Conservation (phyloP, 2,113 vertebrate species). For the Ptilorrhoa leucosticta region DNA sequence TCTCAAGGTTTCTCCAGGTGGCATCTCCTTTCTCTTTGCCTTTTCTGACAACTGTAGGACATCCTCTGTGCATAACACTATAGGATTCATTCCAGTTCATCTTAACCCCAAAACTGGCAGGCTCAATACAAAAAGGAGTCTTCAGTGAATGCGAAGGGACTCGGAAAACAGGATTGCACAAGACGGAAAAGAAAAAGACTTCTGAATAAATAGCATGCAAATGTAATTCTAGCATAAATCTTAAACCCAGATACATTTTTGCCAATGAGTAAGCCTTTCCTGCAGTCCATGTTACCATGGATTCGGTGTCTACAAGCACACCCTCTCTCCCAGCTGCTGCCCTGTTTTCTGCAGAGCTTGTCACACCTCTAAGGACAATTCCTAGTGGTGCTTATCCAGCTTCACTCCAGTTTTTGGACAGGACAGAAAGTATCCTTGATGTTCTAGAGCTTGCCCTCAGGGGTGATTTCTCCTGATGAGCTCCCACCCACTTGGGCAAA, state of each 20-base stretch:
- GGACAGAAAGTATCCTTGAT: not conserved
- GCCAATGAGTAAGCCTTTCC: not conserved
- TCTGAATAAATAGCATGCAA: not conserved
- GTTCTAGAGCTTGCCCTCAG: not conserved
- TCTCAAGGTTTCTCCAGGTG: not conserved
- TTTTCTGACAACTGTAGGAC: not conserved
- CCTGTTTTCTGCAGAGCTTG: not conserved
- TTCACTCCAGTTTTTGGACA: not conserved
- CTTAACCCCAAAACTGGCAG: not conserved
- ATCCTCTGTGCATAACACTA: not conserved
- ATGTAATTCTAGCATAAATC: not conserved
- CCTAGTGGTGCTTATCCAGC: not conserved
- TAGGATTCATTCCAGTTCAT: not conserved
- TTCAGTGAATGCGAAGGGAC: not conserved
- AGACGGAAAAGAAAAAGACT: not conserved
- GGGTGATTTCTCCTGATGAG: not conserved
- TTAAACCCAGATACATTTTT: not conserved
- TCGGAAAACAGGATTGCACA: not conserved
- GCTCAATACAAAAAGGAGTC: not conserved
- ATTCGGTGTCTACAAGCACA: not conserved
- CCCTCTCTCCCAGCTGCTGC: not conserved
- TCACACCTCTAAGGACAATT: not conserved
- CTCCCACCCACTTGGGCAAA: not conserved
- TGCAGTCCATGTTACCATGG: not conserved
- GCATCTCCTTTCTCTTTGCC: not conserved